phyloP scores from a whole-genome alignment of 2,797 vertebrate species.

The Cyprinella venusta region DNA sequence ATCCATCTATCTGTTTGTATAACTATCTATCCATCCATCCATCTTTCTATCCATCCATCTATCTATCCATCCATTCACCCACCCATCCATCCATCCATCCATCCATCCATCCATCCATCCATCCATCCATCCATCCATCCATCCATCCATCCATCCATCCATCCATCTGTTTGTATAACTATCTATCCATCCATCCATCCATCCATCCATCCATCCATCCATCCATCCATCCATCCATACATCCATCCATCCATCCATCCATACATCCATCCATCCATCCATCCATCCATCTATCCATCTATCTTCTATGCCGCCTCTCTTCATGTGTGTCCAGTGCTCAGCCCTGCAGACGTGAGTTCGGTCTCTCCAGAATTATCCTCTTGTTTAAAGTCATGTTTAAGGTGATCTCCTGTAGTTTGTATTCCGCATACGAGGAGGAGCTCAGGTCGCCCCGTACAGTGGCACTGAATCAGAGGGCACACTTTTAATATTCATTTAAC shows the following conservation, averaged over 20 bases:
- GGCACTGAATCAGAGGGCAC: background rate
- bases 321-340: too few relatives aligned
- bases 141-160: too few relatives aligned
- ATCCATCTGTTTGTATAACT: fast-evolving
- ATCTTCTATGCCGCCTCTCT: background rate
- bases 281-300: too few relatives aligned
- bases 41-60: too few relatives aligned
- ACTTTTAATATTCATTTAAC: slow-evolving; percentile 11
- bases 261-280: fast-evolving
- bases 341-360: background rate
- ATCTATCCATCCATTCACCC: too few relatives aligned
- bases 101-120: too few relatives aligned
- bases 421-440: background rate
- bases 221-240: fast-evolving
- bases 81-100: too few relatives aligned
- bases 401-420: background rate
- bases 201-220: too few relatives aligned
- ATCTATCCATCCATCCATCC: too few relatives aligned
- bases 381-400: background rate
- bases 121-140: fast-evolving
- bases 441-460: background rate
- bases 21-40: background rate
- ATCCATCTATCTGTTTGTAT: background rate
- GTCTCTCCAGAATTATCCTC: background rate
- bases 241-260: fast-evolving